Evolutionary conservation across 2,797 vertebrate species (phyloP), one percentile per base, ranked within the genome.

Genomic region (Centropyge bicolor): DNA sequence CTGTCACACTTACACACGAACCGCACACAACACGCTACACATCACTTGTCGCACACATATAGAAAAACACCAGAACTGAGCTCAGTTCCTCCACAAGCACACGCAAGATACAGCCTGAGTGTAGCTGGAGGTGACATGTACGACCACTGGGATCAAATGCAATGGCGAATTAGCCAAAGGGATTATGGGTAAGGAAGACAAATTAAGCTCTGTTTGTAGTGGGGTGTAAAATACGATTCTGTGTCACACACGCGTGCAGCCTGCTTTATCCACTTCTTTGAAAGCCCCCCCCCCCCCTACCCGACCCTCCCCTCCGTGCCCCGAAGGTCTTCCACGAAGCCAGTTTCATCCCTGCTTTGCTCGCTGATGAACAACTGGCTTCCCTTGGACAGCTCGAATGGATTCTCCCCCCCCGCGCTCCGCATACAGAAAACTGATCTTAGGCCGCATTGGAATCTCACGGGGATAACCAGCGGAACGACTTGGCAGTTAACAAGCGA

Each of bases 131-230:
- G 82, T 83, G 80, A 84, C 70, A 66, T 45, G 78, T 63, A 17
- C 62, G 69, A 68, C 70, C 54, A 46, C 54, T 69, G 27, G 74
- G 84, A 87, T 89, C 81, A 81, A 81, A 82, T 67, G 64, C 67
- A 88, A 87, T 6, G 74, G 68, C 0, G 59, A 87, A 91, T 89
- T 80, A 86, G 86, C 79, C 77, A 77, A 81, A 81, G 67, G 85
- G 90, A 92, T 91, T 91, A 90, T 72, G 82, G 81, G 70, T 54
- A 71, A 74, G 82, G 71, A 62, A 83, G 86, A 86, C 82, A 91
- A 87, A 90, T 87, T 56, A 85, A 85, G 71, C 76, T 85, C 70
- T 83, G 84, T 87, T 88, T 86, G 86, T 74, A 77, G 76, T 5
- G 38, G 64, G 60, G 89, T 84, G 86, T 89, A 78, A 90, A 93